Evolutionary conservation across 2,888 invertebrate genomes (phyloP).

Genomic region (Bugula neritina): DNA sequence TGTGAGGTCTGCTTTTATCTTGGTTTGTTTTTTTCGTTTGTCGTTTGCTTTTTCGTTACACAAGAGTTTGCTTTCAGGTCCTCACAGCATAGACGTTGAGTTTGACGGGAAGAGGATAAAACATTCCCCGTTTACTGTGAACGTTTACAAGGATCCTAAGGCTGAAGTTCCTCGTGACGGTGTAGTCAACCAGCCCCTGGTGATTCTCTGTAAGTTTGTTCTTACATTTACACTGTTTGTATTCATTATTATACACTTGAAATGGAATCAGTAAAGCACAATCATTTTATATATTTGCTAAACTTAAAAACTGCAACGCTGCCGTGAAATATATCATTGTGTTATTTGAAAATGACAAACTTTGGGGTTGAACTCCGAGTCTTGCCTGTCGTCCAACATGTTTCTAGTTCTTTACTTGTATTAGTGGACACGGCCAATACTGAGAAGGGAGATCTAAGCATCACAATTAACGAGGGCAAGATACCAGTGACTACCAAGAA

Average conservation of each 20-base stretch:
- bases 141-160: conserved; percentile 63
- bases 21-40: no score
- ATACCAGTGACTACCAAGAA: conserved; percentile 73
- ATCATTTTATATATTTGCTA: no score
- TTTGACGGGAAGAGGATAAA: conserved; percentile 61
- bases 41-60: no score
- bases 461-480: conserved; percentile 97
- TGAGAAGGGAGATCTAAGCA: conserved; percentile 97
- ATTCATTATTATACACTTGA: no score
- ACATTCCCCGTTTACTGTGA: conserved; percentile 89
- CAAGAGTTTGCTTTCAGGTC: conserved; percentile 52
- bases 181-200: background rate
- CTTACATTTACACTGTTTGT: no score
- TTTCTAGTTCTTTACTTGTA: conserved; percentile 40
- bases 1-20: no score
- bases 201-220: conserved; percentile 4
- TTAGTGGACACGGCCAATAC: conserved; percentile 95
- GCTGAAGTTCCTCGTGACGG: background rate
- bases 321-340: no score
- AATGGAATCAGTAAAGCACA: no score
- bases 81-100: conserved; percentile 55
- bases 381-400: no score
- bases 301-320: no score
- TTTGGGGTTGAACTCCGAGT: no score
- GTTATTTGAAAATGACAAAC: no score